Percentiles rank a stretch among this genome's conserved stretches.
Evolutionary conservation across 2,888 invertebrate genomes (phyloP).

Genomic region (Diaprepes abbreviatus): DNA sequence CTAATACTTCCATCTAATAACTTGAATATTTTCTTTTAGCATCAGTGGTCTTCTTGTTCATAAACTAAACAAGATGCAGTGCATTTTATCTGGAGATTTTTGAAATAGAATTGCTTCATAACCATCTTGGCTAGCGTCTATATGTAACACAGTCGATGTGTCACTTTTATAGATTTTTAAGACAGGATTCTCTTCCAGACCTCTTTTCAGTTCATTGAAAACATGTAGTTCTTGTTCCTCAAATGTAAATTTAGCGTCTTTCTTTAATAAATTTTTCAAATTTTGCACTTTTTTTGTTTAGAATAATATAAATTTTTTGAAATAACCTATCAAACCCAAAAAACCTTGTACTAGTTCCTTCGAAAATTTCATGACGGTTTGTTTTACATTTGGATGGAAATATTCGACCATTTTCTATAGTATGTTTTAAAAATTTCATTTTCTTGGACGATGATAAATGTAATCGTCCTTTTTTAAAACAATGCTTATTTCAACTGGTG

Average conservation of each 20-base stretch:
- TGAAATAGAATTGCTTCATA: no score
- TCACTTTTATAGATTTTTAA: slow-evolving; percentile 48
- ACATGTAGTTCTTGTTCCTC: slow-evolving; percentile 33
- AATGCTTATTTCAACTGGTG: slow-evolving; percentile 37
- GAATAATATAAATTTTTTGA: slow-evolving; percentile 59
- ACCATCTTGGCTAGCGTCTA: no score
- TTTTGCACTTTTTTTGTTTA: slow-evolving; percentile 60
- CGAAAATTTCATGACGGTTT: slow-evolving; percentile 51
- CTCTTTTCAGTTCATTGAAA: slow-evolving; percentile 46
- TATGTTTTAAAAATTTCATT: no score
- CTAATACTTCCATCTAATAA: slow-evolving; percentile 62
- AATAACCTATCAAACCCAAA: slow-evolving; percentile 60
- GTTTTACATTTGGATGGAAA: no score
- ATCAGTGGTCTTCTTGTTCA: no score
- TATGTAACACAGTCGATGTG: slow-evolving; percentile 45
- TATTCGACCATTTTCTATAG: no score
- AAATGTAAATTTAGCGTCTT: slow-evolving; percentile 48
- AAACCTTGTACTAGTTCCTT: slow-evolving; percentile 57
- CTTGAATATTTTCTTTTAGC: slow-evolving; percentile 57
- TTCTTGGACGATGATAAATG: neutral
- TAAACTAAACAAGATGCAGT: slow-evolving; percentile 59
- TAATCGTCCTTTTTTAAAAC: slow-evolving; percentile 16
- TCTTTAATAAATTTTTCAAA: slow-evolving; percentile 56
- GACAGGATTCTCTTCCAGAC: no score
- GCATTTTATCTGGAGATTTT: slow-evolving; percentile 48